Evolutionary conservation across 2,797 vertebrate genomes (phyloP).

Genomic region (Crenichthys baileyi): DNA sequence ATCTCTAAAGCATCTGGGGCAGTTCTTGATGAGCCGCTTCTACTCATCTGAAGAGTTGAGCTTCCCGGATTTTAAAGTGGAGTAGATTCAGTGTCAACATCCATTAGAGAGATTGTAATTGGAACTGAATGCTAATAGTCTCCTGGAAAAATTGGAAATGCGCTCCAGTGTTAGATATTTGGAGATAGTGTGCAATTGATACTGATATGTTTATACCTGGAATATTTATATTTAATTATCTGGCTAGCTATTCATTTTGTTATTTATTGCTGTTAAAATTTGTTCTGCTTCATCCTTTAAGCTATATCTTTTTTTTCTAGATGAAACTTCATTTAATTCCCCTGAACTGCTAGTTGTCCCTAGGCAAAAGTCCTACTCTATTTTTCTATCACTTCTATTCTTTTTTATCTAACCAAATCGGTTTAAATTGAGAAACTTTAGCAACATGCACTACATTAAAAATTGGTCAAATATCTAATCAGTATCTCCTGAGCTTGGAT

Average conservation of each 20-base stretch:
- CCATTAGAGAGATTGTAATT: constrained; percentile 73
- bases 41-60: constrained; percentile 54
- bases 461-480: not conserved
- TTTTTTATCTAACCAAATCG: not conserved
- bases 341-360: not conserved
- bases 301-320: constrained; percentile 2
- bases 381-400: not conserved
- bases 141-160: constrained; percentile 68
- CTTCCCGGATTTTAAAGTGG: constrained; percentile 65
- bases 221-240: constrained; percentile 2
- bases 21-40: constrained; percentile 47
- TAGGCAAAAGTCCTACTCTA: not conserved
- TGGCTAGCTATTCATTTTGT: not conserved
- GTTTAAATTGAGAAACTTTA: not conserved
- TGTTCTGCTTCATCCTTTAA: constrained; percentile 6
- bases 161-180: constrained; percentile 48
- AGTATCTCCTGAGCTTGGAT: not conserved
- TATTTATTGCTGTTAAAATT: constrained; percentile 12
- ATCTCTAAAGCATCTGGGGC: constrained; percentile 58
- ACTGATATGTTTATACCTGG: not conserved
- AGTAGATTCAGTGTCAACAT: constrained; percentile 74
- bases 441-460: not conserved
- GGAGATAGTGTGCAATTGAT: constrained; percentile 14
- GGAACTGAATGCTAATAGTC: constrained; percentile 75
- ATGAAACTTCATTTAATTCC: not conserved